Evolutionary conservation across 2,113 vertebrate genomes (phyloP).

Genomic region (Pluvianellus socialis): DNA sequence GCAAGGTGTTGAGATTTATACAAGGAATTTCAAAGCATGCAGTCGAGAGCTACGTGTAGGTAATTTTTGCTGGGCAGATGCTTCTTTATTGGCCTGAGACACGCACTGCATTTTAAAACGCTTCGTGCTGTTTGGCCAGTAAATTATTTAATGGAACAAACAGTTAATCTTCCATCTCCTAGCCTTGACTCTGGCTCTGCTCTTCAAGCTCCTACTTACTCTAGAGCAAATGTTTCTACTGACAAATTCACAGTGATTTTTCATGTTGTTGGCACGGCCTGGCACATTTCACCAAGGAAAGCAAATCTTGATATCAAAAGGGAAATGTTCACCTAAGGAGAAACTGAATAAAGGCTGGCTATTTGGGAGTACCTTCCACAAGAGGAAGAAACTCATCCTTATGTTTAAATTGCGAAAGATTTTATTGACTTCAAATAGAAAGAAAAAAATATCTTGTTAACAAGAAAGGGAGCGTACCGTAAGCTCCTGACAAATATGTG

Average conservation of each 20-base stretch:
- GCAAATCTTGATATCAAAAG: background rate
- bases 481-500: background rate
- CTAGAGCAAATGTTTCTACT: background rate
- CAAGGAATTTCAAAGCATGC: background rate
- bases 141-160: conserved; percentile 15
- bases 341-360: background rate
- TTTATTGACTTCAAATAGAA: background rate
- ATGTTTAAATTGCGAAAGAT: background rate
- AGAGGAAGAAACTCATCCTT: background rate
- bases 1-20: background rate
- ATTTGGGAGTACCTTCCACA: background rate
- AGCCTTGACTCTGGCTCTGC: background rate
- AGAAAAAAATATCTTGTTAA: background rate
- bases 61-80: background rate
- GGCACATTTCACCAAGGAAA: background rate
- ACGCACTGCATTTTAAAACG: background rate
- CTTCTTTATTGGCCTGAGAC: background rate
- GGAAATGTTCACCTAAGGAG: background rate
- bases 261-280: background rate
- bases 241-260: background rate
- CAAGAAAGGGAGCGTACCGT: fast-evolving
- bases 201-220: background rate
- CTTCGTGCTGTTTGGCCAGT: background rate
- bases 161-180: background rate
- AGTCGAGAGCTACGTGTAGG: background rate